Base-by-base conservation (phyloP, 2,113 vertebrate genomes). In the Pogonocichla stellata region DNA sequence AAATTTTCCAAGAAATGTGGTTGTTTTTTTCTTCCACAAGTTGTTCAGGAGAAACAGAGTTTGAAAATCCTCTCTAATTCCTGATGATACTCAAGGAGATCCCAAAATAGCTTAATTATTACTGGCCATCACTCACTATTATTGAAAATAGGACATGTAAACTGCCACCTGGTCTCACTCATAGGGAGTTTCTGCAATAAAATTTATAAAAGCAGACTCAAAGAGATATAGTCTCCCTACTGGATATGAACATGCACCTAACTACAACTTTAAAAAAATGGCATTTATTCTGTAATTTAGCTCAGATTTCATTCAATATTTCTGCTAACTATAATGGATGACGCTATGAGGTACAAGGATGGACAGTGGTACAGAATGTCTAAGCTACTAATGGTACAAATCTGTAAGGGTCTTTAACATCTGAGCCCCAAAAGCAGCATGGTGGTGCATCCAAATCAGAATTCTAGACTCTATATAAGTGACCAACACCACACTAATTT, bases 41-140 rank as follows among this genome's bases (percentile, higher is more conserved):
- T 33, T 42, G 13, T 56, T 40, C 0, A 26, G 1, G 1, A 60
- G 19, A 80, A 64, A 61, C 8, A 66, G 7, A 48, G 6, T 65
- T 75, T 69, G 42, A 90, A 90, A 86, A 90, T 61, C 22, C 6
- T 61, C 43, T 85, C 10, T 70, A 83, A 73, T 61, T 73, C 80
- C 19, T 78, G 86, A 82, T 31, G 8, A 85, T 64, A 72, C 8
- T 31, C 36, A 73, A 34, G 40, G 17, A 81, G 10, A 79, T 16
- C 22, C 66, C 74, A 71, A 88, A 81, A 28, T 31, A 66, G 22
- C 71, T 70, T 54, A 62, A 60, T 40, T 56, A 74, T 6, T 36
- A 75, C 18, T 64, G 19, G 12, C 2, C 8, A 58, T 77, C 29
- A 50, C 25, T 71, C 24, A 48, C 3, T 40, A 22, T 42, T 73